phyloP scores from a whole-genome alignment of 2,888 invertebrate species.

The Creontiades dilutus region DNA sequence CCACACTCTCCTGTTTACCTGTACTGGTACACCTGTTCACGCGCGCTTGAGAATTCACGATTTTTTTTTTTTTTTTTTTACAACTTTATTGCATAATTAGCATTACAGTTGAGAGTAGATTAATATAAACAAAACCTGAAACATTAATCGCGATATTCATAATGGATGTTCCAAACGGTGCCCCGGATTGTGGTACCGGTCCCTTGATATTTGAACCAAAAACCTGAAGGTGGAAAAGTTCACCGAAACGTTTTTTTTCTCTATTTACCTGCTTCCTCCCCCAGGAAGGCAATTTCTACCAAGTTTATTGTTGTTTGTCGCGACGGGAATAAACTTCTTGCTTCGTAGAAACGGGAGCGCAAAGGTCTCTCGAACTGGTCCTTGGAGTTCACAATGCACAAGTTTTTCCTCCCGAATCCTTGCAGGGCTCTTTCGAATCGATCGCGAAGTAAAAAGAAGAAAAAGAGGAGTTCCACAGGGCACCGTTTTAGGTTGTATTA shows the following conservation, averaged over 20 bases:
- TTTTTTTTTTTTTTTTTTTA: no score
- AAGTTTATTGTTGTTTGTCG: not conserved
- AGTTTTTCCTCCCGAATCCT: not conserved
- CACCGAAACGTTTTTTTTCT: not conserved
- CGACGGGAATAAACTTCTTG: slow-evolving; percentile 5
- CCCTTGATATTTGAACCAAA: not conserved
- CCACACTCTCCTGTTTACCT: no score
- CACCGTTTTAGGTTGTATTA: not conserved
- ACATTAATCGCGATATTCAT: no score
- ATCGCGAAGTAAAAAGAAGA: not conserved
- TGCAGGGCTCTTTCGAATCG: not conserved
- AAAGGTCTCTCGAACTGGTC: not conserved
- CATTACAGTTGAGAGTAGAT: no score
- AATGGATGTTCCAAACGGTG: no score
- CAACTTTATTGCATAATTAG: no score
- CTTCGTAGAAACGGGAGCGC: not conserved
- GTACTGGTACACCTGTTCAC: no score
- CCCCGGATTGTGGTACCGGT: not conserved
- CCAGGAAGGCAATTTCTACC: not conserved
- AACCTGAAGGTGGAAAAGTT: not conserved
- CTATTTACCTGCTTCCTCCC: not conserved
- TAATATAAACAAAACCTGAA: no score
- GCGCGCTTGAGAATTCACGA: no score
- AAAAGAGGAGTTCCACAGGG: not conserved
- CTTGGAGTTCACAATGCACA: not conserved